Base-by-base conservation (phyloP, 53 echinoderm and acorn worm species). In the Temnopleurus reevesii region DNA sequence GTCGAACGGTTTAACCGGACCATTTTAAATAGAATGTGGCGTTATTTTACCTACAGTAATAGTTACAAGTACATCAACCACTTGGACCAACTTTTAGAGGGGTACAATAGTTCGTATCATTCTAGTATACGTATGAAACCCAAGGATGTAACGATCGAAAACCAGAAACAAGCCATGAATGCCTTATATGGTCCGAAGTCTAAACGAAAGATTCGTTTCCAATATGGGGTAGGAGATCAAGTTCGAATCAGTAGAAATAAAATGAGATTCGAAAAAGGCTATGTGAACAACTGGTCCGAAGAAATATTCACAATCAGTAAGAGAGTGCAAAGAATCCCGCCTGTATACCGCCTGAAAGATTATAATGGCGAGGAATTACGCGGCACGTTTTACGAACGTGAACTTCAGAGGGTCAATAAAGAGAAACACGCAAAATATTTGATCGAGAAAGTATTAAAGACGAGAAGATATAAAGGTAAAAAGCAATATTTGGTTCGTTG, bases 1-100 rank as follows among this genome's bases (percentile, higher is more conserved):
- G 86, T 76, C 9, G 90, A 93, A 41, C 28, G 93, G 18, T 90
- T 90, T 46, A 86, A 93, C 46, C 43, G 93, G 0, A 89, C 93
- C 0, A 12, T 91, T 5, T 81, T 88, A 55, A 28, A 90, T 25
- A 90, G 55, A 79, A 64, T 90, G 54, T 93, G 80, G 81, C 79
- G 66, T 17, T 66, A 90, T 51, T 93, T 90, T 24, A 90, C 93
- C 2, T 86, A 77, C 21, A 64, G 5, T 26, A 84, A 84, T 13
- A 85, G 76, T 4, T 64, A 30, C 25, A 31, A 26, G 24, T 90
- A 92, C 23, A 44, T 92, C 5, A 33, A 88, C 47, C 17, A 66
- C 7, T 35, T 88, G 25, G 19, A 21, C 1, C 13, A 19, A 33
- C 9, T 88, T 2, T 29, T 66, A 10, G 17, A 31, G 0, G 71